Percentiles rank a stretch among this genome's conserved stretches.
phyloP scores from a whole-genome alignment of 1,140 invertebrate species.

The Dreissena rostriformis region DNA sequence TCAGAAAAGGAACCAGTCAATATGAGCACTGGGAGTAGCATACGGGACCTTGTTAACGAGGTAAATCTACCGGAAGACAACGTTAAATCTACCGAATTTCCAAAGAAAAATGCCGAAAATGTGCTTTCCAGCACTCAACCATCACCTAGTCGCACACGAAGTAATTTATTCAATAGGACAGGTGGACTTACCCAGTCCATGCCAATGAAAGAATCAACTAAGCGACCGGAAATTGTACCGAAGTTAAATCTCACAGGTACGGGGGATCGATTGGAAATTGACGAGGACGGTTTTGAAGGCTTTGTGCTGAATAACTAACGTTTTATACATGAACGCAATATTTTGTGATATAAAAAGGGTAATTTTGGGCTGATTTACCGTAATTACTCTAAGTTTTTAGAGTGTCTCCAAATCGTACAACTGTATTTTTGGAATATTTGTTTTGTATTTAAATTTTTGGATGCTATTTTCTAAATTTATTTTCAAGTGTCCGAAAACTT shows the following conservation, averaged over 20 bases:
- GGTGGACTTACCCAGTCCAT: background rate
- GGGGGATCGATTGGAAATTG: background rate
- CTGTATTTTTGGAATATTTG: no score
- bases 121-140: background rate
- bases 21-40: background rate
- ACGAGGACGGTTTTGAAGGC: slow-evolving; percentile 35
- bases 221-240: slow-evolving; percentile 46
- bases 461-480: no score
- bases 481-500: no score
- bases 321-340: no score
- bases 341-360: no score
- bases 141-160: background rate
- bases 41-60: background rate
- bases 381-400: no score
- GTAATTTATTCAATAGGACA: slow-evolving; percentile 17
- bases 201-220: background rate
- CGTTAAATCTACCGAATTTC: background rate
- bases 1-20: background rate
- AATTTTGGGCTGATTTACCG: no score
- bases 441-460: no score
- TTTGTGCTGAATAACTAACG: slow-evolving; percentile 6
- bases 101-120: background rate
- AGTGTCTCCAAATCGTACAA: no score
- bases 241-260: slow-evolving; percentile 29
- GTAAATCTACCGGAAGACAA: background rate